phyloP scores from a whole-genome alignment of 1,140 invertebrate genomes.

The Musca vetustissima region DNA sequence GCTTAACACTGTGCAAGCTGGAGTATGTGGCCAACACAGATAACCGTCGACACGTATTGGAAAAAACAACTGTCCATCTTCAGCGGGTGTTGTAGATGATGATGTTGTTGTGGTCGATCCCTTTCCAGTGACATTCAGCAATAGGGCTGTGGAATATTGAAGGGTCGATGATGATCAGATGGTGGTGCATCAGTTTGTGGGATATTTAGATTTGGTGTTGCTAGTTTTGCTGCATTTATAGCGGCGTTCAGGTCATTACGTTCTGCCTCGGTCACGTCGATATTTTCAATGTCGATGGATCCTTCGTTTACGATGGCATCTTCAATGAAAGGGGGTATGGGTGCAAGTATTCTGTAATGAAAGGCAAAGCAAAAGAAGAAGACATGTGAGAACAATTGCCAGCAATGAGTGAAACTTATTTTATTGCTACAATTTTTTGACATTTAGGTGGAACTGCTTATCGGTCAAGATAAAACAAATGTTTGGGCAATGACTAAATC shows the following conservation, averaged over 20 bases:
- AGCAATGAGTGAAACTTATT: too few species aligned
- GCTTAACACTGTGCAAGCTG: slow-evolving; percentile 65
- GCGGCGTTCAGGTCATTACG: slow-evolving; percentile 45
- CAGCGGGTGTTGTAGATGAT: slow-evolving; percentile 30
- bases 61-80: slow-evolving; percentile 58
- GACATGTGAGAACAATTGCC: too few species aligned
- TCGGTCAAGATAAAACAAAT: too few species aligned
- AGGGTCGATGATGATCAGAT: slow-evolving; percentile 19
- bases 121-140: neutral
- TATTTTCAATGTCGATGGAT: slow-evolving; percentile 44
- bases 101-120: slow-evolving; percentile 3
- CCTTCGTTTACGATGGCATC: slow-evolving; percentile 43
- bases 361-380: neutral
- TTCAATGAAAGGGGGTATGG: slow-evolving; percentile 40
- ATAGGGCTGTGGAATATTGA: neutral
- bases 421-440: too few species aligned
- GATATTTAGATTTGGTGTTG: slow-evolving; percentile 7
- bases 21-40: slow-evolving; percentile 80
- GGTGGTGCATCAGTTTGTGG: neutral
- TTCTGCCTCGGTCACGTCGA: slow-evolving; percentile 35
- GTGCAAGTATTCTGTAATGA: neutral
- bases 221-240: slow-evolving; percentile 38
- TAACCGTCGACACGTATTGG: slow-evolving; percentile 75
- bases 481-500: too few species aligned
- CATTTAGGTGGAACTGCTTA: too few species aligned